Conservation (phyloP, 1,140 invertebrate genomes). For the Tetragonula clypearis region DNA sequence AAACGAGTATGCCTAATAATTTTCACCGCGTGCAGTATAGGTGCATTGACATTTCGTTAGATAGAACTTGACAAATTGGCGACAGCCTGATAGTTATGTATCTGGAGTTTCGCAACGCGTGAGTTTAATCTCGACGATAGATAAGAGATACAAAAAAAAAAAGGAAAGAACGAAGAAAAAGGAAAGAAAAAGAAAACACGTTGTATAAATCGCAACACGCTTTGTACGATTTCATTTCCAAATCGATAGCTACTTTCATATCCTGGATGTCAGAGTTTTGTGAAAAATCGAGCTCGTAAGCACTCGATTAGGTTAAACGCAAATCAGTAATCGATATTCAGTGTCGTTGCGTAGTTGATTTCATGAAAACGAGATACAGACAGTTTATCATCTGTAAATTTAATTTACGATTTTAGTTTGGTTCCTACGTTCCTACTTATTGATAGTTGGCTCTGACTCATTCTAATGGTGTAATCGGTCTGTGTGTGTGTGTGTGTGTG, state of each 20-base stretch:
- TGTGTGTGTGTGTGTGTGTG: background rate
- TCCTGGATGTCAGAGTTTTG: background rate
- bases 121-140: too few relatives aligned
- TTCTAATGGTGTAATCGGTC: background rate
- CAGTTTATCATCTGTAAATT: background rate
- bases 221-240: background rate
- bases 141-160: too few relatives aligned
- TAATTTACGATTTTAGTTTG: slow-evolving; percentile 4
- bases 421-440: background rate
- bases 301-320: background rate
- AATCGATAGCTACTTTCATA: background rate
- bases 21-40: background rate
- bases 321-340: background rate
- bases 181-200: too few relatives aligned
- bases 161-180: too few relatives aligned
- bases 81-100: background rate
- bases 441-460: background rate
- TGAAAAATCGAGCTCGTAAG: background rate
- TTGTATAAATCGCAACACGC: background rate
- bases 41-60: background rate
- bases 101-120: too few relatives aligned
- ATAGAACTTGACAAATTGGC: background rate
- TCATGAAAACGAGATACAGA: background rate
- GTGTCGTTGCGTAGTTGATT: background rate
- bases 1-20: background rate